Conservation (phyloP, 2,888 invertebrate species). For the Brachyopa scutellaris region DNA sequence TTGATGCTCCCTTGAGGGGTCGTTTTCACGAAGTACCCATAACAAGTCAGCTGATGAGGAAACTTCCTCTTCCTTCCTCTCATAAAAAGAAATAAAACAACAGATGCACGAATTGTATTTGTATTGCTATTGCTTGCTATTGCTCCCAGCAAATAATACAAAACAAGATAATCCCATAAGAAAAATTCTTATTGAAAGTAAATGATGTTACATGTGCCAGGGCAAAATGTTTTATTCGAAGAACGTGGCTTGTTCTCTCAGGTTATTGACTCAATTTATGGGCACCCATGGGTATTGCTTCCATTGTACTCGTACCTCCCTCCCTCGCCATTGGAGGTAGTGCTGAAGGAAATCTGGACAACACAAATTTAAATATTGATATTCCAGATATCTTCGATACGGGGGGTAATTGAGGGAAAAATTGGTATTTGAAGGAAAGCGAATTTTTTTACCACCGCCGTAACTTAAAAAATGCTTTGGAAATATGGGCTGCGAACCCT, state of each 20-base stretch:
- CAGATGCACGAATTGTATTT: conserved; percentile 2
- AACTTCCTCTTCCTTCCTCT: neutral
- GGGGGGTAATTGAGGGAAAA: neutral
- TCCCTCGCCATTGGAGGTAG: neutral
- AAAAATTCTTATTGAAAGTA: conserved; percentile 33
- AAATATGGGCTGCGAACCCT: no score
- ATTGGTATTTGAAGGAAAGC: conserved; percentile 23
- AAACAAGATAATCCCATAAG: neutral
- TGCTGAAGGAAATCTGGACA: conserved; percentile 15
- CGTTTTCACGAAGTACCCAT: neutral
- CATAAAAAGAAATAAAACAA: neutral
- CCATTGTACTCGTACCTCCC: neutral
- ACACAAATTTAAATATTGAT: conserved; percentile 20
- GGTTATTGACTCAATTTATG: conserved; percentile 51
- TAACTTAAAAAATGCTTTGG: no score
- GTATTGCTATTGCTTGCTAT: neutral
- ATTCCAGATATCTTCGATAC: neutral
- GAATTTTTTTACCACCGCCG: no score
- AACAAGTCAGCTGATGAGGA: no score
- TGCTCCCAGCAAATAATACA: neutral
- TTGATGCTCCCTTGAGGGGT: neutral
- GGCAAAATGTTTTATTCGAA: conserved; percentile 37
- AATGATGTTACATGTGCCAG: conserved; percentile 30
- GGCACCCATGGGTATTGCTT: conserved; percentile 9
- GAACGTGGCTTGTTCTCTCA: conserved; percentile 1